Evolutionary conservation across 2,113 vertebrate species (phyloP).

Genomic region (Okapia johnstoni): DNA sequence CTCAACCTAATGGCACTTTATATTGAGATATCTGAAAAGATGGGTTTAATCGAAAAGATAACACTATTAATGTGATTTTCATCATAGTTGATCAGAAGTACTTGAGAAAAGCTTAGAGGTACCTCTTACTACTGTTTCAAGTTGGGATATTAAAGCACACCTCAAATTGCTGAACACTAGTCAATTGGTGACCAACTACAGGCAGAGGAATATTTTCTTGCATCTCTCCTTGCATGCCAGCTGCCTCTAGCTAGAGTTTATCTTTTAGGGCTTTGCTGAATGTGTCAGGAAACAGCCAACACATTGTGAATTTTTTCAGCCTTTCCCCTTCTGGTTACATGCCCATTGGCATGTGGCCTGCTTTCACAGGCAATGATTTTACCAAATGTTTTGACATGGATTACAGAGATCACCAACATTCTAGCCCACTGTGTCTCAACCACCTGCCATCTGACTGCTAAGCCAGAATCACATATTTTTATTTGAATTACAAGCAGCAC

Average conservation of each 20-base stretch:
- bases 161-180: neutral
- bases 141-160: neutral
- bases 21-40: neutral
- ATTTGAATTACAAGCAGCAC: neutral
- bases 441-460: neutral
- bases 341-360: neutral
- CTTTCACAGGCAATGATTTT: neutral
- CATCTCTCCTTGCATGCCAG: neutral
- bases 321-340: neutral
- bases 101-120: neutral
- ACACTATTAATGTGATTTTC: neutral
- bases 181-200: neutral
- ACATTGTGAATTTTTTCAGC: neutral
- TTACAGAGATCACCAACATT: neutral
- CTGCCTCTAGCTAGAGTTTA: neutral
- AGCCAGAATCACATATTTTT: neutral
- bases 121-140: neutral
- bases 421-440: neutral
- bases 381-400: neutral
- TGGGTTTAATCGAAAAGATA: neutral
- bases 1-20: neutral
- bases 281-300: conserved; percentile 10
- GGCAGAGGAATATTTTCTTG: neutral
- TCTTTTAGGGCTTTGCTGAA: neutral
- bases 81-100: neutral